A percentile compares a stretch with the other conserved stretches of the same genome.
Evolutionary conservation across 2,797 vertebrate genomes (phyloP).

Genomic region (Arctocebus calabarensis): DNA sequence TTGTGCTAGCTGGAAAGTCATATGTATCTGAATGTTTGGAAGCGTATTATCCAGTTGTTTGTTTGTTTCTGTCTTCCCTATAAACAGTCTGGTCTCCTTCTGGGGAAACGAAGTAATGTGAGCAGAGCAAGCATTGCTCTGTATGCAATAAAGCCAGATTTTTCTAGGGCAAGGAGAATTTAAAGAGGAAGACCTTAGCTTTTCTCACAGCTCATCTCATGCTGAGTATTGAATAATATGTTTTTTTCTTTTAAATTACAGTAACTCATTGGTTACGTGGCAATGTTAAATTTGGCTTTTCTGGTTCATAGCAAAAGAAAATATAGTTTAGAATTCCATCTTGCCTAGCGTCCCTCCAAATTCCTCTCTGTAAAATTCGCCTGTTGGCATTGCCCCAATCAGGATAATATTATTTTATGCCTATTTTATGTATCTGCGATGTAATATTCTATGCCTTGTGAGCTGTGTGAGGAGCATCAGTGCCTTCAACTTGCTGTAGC

Average conservation of each 20-base stretch:
- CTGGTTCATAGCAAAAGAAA: slow-evolving; percentile 56
- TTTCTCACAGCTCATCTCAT: slow-evolving; percentile 18
- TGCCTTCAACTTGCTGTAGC: background rate
- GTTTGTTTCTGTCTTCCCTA: slow-evolving; percentile 73
- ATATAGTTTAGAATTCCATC: slow-evolving; percentile 29
- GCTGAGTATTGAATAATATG: background rate
- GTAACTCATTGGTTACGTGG: background rate
- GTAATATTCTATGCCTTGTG: background rate
- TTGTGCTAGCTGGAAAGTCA: slow-evolving; percentile 36
- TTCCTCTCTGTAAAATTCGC: slow-evolving; percentile 32
- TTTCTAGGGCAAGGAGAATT: slow-evolving; percentile 61
- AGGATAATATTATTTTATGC: background rate
- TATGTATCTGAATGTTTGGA: slow-evolving; percentile 54
- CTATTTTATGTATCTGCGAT: background rate
- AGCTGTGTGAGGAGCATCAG: background rate
- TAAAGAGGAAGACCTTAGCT: slow-evolving; percentile 58
- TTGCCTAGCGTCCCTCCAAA: background rate
- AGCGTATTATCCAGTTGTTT: slow-evolving; percentile 53
- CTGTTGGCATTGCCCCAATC: background rate
- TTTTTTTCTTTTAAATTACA: background rate
- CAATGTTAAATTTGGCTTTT: slow-evolving; percentile 42
- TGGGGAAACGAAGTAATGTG: slow-evolving; percentile 56
- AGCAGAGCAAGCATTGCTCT: slow-evolving; percentile 59
- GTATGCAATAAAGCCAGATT: slow-evolving; percentile 9
- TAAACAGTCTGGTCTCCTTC: slow-evolving; percentile 74